Conservation (phyloP, 2,888 invertebrate species). For the Trissoscelio sp. region DNA sequence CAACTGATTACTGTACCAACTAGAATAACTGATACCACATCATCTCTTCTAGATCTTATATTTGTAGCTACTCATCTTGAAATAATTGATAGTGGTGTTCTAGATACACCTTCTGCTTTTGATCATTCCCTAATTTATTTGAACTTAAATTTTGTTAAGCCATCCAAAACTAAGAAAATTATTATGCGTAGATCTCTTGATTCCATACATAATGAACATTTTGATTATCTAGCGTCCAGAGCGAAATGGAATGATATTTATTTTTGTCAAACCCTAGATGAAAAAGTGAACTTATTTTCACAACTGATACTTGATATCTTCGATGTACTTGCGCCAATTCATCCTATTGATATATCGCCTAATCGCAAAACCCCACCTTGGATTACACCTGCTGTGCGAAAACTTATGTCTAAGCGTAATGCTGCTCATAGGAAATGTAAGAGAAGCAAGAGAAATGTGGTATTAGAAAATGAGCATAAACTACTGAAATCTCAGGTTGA, state of each 20-base stretch:
- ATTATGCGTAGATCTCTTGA: background rate
- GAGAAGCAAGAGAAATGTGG: background rate
- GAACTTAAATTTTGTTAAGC: background rate
- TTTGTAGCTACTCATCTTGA: background rate
- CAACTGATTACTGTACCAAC: background rate
- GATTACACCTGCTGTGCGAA: background rate
- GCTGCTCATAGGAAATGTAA: background rate
- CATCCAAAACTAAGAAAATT: background rate
- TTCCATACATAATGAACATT: background rate
- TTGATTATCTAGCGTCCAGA: background rate
- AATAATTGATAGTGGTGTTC: background rate
- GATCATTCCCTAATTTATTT: background rate
- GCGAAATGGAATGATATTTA: background rate
- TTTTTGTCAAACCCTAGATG: background rate
- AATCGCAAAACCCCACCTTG: background rate
- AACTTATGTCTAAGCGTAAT: background rate
- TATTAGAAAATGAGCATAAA: background rate
- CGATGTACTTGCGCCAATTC: background rate
- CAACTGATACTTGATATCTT: background rate
- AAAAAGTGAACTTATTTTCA: background rate
- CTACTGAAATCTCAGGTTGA: background rate
- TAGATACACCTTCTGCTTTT: background rate
- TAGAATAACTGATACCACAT: background rate
- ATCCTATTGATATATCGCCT: background rate
- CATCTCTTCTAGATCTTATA: background rate